Percentiles rank a stretch among this genome's conserved stretches.
Evolutionary conservation across 2,113 vertebrate species (phyloP).

Genomic region (Athene noctua): DNA sequence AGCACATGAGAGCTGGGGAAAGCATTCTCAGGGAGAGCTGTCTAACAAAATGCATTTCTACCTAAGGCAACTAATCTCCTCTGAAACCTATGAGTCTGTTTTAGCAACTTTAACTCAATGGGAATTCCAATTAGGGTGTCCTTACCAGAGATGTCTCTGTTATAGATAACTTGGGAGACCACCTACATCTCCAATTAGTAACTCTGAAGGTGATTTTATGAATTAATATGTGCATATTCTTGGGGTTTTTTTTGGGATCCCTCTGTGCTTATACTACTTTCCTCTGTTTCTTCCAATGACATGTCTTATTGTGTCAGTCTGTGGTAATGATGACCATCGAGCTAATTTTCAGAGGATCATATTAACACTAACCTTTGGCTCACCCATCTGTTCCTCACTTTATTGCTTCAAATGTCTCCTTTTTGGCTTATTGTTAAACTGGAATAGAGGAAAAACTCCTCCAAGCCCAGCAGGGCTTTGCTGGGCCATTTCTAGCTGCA

Average conservation of each 20-base stretch:
- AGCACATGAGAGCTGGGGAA: background rate
- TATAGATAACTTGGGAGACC: background rate
- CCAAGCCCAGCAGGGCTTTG: constrained; percentile 1
- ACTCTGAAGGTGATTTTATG: background rate
- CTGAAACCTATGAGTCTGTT: constrained; percentile 23
- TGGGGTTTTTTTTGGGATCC: background rate
- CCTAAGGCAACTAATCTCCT: constrained; percentile 41
- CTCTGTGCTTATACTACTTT: background rate
- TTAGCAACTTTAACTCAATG: background rate
- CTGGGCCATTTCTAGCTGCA: background rate
- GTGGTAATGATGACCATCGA: constrained; percentile 16
- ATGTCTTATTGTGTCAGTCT: background rate
- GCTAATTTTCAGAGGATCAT: constrained; percentile 36
- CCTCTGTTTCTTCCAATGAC: background rate
- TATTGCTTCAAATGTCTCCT: constrained; percentile 40
- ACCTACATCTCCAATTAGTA: background rate
- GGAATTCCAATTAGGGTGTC: constrained; percentile 37
- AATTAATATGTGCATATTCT: background rate
- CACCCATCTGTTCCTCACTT: constrained; percentile 36
- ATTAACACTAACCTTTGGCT: constrained; percentile 57
- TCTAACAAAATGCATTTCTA: constrained; percentile 42
- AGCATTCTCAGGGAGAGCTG: constrained; percentile 5
- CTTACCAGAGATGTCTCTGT: background rate
- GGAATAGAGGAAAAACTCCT: constrained; percentile 3
- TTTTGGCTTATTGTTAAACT: constrained; percentile 22